Percentiles rank a stretch among this genome's conserved stretches.
Evolutionary conservation across 30 jellyfish, hydroid and myxozoan genomes (phyloP).

Genomic region (Chironex yamaguchii): DNA sequence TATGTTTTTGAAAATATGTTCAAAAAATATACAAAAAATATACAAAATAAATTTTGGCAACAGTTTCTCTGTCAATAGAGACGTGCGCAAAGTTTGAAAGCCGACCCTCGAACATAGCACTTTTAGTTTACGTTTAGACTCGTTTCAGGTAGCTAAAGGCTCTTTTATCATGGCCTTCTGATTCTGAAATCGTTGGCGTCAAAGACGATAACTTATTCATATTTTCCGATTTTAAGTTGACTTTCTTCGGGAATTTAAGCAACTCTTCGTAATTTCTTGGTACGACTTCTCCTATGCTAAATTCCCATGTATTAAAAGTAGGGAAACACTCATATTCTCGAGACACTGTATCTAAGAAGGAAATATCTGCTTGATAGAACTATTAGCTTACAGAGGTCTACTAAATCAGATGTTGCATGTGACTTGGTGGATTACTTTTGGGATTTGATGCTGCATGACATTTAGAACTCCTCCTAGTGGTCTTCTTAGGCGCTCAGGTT

Average conservation of each 20-base stretch:
- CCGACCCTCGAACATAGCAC: constrained; percentile 38
- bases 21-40: too few species aligned
- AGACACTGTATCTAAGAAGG: not conserved
- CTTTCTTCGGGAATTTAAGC: not conserved
- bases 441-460: not conserved
- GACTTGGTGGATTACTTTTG: not conserved
- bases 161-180: constrained; percentile 50
- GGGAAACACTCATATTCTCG: not conserved
- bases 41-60: constrained; percentile 10
- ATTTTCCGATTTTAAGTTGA: not conserved
- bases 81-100: constrained; percentile 34
- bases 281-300: not conserved
- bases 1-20: too few species aligned
- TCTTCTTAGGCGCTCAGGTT: not conserved
- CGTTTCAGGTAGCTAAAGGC: constrained; percentile 46
- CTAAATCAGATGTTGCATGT: not conserved
- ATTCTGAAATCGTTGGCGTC: constrained; percentile 27
- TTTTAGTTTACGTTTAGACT: constrained; percentile 1
- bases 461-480: not conserved
- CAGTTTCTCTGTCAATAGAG: constrained; percentile 29
- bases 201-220: constrained; percentile 4
- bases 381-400: not conserved
- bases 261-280: not conserved
- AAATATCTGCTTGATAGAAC: not conserved
- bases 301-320: not conserved